phyloP scores from a whole-genome alignment of 2,888 invertebrate genomes.

The Tholera decimalis region DNA sequence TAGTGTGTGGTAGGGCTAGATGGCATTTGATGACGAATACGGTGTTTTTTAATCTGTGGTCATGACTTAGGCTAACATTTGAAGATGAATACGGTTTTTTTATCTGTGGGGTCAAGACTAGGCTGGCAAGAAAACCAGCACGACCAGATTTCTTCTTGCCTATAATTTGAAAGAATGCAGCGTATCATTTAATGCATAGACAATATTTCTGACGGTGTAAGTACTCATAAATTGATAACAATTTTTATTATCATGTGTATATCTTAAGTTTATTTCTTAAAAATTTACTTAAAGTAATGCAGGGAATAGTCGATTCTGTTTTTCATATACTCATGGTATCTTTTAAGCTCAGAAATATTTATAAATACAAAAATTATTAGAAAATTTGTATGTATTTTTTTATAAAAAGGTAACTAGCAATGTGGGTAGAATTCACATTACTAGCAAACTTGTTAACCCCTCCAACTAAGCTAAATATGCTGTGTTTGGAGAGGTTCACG shows the following conservation, averaged over 20 bases:
- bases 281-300: not conserved
- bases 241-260: not conserved
- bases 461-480: too few species aligned
- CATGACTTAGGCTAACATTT: not conserved
- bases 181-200: not conserved
- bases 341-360: too few species aligned
- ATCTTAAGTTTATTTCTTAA: not conserved
- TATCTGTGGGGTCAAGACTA: not conserved
- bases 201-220: not conserved
- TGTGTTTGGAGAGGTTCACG: too few species aligned
- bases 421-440: too few species aligned
- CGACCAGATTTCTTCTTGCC: not conserved
- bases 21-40: conserved; percentile 8
- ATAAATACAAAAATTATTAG: too few species aligned
- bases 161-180: not conserved
- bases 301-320: not conserved
- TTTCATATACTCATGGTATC: not conserved
- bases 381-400: too few species aligned
- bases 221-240: not conserved
- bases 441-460: too few species aligned
- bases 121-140: not conserved
- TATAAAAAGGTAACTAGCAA: too few species aligned
- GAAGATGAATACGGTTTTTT: not conserved
- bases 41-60: not conserved
- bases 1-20: conserved; percentile 25